Evolutionary conservation across 2,113 vertebrate species (phyloP), one percentile per base, ranked within the genome.

Genomic region (Epinephelus fuscoguttatus): DNA sequence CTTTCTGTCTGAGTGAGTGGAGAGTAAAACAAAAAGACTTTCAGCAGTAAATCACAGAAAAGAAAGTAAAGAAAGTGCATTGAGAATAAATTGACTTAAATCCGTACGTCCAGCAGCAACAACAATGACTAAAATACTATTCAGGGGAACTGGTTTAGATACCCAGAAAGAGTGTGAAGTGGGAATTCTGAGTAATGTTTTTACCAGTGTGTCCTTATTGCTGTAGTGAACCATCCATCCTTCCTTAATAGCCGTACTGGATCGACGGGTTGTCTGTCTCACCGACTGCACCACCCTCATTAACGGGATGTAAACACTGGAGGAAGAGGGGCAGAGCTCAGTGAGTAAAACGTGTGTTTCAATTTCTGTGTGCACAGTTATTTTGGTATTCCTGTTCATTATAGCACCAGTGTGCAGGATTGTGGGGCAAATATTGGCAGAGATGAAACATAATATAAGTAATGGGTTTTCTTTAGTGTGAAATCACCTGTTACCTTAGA

Each of bases 231-330:
- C 97, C 94, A 97, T 93, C 97, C 97, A 98, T 23, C 97, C 96
- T 87, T 97, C 97, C 11, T 96, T 96, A 72, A 98, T 94, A 2
- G 96, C 92, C 0, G 95, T 97, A 84, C 97, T 97, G 61, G 97
- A 97, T 45, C 96, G 96, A 4, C 97, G 95, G 0, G 96, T 97
- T 0, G 97, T 97, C 88, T 98, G 97, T n/a, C 97, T 92, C 80
- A 98, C 94, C 0, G 97, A 98, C 93, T 98, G 97, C 4, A 98
- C 97, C 76, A 98, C 97, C 68, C 97, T 95, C 97, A 98, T 98
- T 45, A 98, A 85, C 0, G 97, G 97, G 73, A 98, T 98, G 88
- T 97, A 91, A 81, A 95, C 94, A 86, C 97, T 97, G 75, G 45
- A 66, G 79, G 27, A 18, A 33, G 63, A 10, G 66, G 19, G 37